Evolutionary conservation across 2,888 invertebrate species (phyloP), one percentile per base, ranked within the genome.

Genomic region (Timema podura): DNA sequence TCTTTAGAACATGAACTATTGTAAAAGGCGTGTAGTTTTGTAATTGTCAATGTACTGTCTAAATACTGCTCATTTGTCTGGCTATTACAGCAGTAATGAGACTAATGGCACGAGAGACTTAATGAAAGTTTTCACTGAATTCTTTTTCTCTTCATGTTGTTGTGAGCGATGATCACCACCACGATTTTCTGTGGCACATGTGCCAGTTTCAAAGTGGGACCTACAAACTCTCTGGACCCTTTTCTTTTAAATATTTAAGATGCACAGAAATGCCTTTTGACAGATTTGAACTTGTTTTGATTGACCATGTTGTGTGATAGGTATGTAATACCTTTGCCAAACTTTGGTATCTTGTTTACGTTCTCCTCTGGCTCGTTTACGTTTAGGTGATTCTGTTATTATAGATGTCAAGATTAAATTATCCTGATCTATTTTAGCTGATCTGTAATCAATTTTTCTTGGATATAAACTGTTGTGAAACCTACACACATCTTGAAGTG

Each of bases 71-170:
- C 45, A 3, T 11, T 44, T 44, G 61, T 61, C 1, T 6, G 30
- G 61, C 44, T 61, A 30, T 61, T 61, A 61, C 30, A 45, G 6
- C 61, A 61, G 61, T 61, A 61, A 61, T 61, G 61, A 5, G 61
- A 61, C 61, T 61, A 61, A 11, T 61, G 44, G 16, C 61, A 61
- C 61, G 45, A 61, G 61, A 61, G 44, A 61, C 61, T 61, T 45
- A 30, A 16, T 61, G 45, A 61, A 61, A 30, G 30, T 5, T 61
- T 61, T 5, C 61, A 30, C 30, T 8, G 61, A 61, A 30, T 11
- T 61, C 45, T 7, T 61, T 5, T 61, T 5, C 61, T 30, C 61
- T 61, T 61, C 16, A 61, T 61, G 57, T 57, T 57, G 7, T 44
- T 61, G 61, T 8, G 44, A 15, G 2, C 44, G 16, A 30, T 30